phyloP scores from a whole-genome alignment of 1,140 invertebrate species.

The Cyphomyrmex costatus region DNA sequence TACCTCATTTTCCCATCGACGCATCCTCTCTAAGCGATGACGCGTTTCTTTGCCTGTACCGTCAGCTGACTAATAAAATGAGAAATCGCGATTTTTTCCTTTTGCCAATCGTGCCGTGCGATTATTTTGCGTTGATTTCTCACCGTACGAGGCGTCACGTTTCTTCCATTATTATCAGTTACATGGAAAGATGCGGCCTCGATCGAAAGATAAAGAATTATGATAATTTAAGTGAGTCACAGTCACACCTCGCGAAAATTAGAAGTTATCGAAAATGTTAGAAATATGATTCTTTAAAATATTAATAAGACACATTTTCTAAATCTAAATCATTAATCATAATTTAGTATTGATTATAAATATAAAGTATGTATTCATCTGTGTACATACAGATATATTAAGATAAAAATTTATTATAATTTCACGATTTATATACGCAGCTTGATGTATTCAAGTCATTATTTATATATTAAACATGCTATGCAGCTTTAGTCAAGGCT shows the following conservation, averaged over 20 bases:
- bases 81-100: slow-evolving; percentile 33
- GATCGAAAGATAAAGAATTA: slow-evolving; percentile 35
- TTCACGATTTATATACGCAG: not conserved
- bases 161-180: slow-evolving; percentile 56
- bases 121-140: slow-evolving; percentile 44
- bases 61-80: slow-evolving; percentile 56
- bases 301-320: not conserved
- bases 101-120: not conserved
- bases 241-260: not conserved
- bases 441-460: not conserved
- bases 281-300: not conserved
- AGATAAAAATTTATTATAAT: not conserved
- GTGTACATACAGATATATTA: not conserved
- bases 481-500: not conserved
- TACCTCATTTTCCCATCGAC: slow-evolving; percentile 16
- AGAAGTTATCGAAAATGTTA: not conserved
- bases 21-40: slow-evolving; percentile 46
- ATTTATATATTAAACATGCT: not conserved
- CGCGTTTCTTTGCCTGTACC: slow-evolving; percentile 13
- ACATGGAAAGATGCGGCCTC: slow-evolving; percentile 3
- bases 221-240: not conserved
- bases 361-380: not conserved
- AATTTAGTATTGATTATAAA: not conserved
- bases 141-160: slow-evolving; percentile 19
- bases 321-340: not conserved